phyloP scores from a whole-genome alignment of 2,113 vertebrate species.

The Ascaphus truei region DNA sequence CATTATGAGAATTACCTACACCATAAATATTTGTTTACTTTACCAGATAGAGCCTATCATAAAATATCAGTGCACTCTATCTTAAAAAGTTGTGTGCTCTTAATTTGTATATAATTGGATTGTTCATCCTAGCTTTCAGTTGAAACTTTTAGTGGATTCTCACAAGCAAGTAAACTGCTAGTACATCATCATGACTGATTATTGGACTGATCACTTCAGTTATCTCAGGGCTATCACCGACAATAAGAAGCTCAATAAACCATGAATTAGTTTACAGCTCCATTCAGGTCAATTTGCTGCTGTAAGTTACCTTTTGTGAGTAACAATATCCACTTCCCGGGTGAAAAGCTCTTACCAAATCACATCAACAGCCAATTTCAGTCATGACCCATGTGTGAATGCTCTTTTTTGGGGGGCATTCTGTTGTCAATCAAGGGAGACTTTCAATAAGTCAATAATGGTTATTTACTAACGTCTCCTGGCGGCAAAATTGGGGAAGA shows the following conservation, averaged over 20 bases:
- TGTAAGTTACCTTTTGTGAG: constrained; percentile 75
- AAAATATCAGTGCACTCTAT: too few relatives aligned
- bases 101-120: not conserved
- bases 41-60: too few relatives aligned
- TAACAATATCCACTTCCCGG: constrained; percentile 68
- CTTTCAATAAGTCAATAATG: constrained; percentile 79
- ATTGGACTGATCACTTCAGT: constrained; percentile 54
- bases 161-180: constrained; percentile 24
- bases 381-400: constrained; percentile 65
- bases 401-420: constrained; percentile 72
- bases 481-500: too few relatives aligned
- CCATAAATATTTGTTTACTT: too few relatives aligned
- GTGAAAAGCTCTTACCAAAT: constrained; percentile 65
- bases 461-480: too few relatives aligned
- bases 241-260: constrained; percentile 48
- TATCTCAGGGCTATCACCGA: constrained; percentile 46
- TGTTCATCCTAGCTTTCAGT: not conserved
- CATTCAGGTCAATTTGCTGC: constrained; percentile 77
- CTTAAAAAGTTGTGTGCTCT: not conserved
- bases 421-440: constrained; percentile 75
- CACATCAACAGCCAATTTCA: constrained; percentile 64
- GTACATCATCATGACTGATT: constrained; percentile 49
- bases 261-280: constrained; percentile 54
- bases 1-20: too few relatives aligned
- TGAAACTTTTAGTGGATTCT: constrained; percentile 14